Percentiles rank a stretch among this genome's conserved stretches.
Conservation (phyloP, 1,140 invertebrate species). For the Branchinecta lynchi region DNA sequence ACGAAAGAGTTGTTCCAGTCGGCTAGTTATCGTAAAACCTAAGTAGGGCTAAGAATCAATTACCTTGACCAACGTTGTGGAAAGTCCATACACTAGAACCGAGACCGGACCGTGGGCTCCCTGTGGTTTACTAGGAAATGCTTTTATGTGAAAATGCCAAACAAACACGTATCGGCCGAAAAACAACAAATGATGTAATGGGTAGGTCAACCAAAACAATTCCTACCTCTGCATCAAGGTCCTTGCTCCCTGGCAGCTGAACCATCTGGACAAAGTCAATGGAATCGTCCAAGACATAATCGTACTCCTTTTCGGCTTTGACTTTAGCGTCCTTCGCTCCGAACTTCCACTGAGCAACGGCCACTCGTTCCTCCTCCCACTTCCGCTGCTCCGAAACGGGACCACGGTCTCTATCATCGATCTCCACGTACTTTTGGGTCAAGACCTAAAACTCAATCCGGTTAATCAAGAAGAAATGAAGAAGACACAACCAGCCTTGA, state of each 20-base stretch:
- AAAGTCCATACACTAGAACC: too few relatives aligned
- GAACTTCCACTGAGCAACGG: constrained; percentile 77
- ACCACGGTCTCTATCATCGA: constrained; percentile 65
- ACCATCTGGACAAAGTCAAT: constrained; percentile 94
- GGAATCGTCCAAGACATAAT: constrained; percentile 82
- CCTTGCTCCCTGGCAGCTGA: constrained; percentile 63
- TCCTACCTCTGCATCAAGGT: constrained; percentile 27
- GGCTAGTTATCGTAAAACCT: too few relatives aligned
- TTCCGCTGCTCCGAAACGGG: constrained; percentile 86
- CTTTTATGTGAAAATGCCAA: neutral
- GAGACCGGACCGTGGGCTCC: too few relatives aligned
- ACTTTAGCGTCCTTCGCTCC: constrained; percentile 72
- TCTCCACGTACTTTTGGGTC: constrained; percentile 60
- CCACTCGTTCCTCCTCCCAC: constrained; percentile 97
- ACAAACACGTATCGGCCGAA: neutral
- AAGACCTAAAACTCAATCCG: neutral
- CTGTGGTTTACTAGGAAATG: too few relatives aligned
- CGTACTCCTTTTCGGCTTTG: constrained; percentile 61
- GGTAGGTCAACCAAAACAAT: constrained; percentile 12
- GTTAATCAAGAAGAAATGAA: too few relatives aligned
- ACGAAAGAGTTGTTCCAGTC: too few relatives aligned
- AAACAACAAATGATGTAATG: constrained; percentile 22
- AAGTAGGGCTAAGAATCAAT: too few relatives aligned
- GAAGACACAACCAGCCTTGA: too few relatives aligned
- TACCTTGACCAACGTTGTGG: too few relatives aligned